These are phyloP conservation scores for Uloborus diversus DNA, from an alignment of 1,140 invertebrate species.

Conservation along the genomic window DNA sequence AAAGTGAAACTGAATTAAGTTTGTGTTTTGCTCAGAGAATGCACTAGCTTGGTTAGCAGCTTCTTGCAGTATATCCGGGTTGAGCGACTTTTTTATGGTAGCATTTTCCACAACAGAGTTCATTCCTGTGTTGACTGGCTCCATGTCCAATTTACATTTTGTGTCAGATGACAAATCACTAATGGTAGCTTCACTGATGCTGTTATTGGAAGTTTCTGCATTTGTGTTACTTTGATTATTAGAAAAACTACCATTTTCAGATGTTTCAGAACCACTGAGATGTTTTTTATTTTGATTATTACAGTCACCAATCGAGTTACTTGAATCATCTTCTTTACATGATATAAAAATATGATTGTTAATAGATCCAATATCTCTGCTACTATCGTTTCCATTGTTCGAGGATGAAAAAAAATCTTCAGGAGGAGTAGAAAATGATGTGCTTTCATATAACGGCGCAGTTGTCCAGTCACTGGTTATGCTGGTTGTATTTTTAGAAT, in stretches of 20 bases:
- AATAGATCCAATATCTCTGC: not conserved
- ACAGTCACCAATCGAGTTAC: not conserved
- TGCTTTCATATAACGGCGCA: conserved; percentile 38
- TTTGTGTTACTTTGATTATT: not conserved
- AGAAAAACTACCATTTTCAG: not conserved
- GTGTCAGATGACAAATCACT: conserved; percentile 29
- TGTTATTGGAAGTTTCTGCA: not conserved
- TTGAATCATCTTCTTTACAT: conserved; percentile 20
- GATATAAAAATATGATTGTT: conserved; percentile 24
- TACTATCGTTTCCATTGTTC: conserved; percentile 17
- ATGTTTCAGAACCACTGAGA: not conserved
- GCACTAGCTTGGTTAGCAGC: too few species aligned
- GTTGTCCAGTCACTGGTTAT: conserved; percentile 30
- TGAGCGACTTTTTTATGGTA: too few species aligned
- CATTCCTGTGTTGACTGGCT: too few species aligned
- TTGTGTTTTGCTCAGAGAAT: too few species aligned
- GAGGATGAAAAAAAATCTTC: conserved; percentile 41
- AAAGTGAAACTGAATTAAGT: too few species aligned
- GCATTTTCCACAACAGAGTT: too few species aligned
- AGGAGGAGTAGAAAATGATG: conserved; percentile 37
- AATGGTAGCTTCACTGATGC: conserved; percentile 18
- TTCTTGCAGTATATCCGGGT: too few species aligned
- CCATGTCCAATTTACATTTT: not conserved
- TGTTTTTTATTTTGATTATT: not conserved
- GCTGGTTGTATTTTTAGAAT: conserved; percentile 16